These are phyloP conservation scores for Drosophila watanabei DNA, from an alignment of 1,140 invertebrate species.

Conservation along the genomic window DNA sequence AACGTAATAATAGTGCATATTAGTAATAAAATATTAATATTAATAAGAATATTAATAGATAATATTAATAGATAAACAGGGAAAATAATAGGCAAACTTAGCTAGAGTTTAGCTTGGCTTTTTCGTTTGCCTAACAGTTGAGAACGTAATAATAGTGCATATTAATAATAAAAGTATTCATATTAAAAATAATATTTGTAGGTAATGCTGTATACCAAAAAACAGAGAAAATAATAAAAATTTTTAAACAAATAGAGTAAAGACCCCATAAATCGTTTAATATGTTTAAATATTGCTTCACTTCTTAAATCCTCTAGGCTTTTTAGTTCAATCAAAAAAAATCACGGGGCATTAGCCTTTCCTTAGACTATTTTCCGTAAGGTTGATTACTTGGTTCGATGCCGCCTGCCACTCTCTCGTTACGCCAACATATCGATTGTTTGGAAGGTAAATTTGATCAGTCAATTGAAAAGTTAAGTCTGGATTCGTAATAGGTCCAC, in stretches of 20 bases:
- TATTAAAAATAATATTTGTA: not conserved
- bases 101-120: too few species aligned
- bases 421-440: slow-evolving; percentile 39
- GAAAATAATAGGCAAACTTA: too few species aligned
- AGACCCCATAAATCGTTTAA: not conserved
- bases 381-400: slow-evolving; percentile 1
- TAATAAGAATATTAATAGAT: too few species aligned
- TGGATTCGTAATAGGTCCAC: slow-evolving; percentile 24
- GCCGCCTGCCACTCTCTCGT: slow-evolving; percentile 29
- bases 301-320: not conserved
- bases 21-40: too few species aligned
- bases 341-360: not conserved
- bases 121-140: not conserved
- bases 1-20: not conserved
- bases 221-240: too few species aligned
- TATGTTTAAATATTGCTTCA: not conserved
- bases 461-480: slow-evolving; percentile 36
- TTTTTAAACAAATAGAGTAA: not conserved
- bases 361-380: not conserved
- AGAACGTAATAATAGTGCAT: not conserved
- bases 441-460: slow-evolving; percentile 48
- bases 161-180: not conserved
- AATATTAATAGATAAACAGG: too few species aligned
- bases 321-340: not conserved
- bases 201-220: not conserved